Evolutionary conservation across 2,113 vertebrate genomes (phyloP), one percentile per base, ranked within the genome.

Genomic region (Uria aalge): DNA sequence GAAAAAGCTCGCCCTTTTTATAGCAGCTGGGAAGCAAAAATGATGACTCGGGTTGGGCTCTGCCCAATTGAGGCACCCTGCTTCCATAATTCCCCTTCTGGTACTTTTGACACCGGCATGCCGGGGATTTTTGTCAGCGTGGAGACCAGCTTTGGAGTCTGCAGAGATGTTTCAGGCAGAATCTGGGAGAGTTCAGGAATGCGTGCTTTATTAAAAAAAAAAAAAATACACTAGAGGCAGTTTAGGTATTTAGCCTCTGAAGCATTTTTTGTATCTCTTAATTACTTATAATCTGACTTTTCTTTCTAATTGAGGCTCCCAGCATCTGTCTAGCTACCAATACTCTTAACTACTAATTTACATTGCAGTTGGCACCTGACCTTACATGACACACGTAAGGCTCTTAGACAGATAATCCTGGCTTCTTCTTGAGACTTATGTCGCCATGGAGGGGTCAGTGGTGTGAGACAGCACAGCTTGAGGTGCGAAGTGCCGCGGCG

Each of bases 371-470:
- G 97, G 96, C 96, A 98, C 95, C 96, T 98, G 98, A 96, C 98
- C 98, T 98, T 92, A 53, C 79, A 96, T 98, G 98, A 98, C 97
- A 97, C 93, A 34, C 15, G 48, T 98, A 99, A 99, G 98, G n/a
- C 98, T 98, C 98, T 99, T 98, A 99, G 96, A 69, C 95, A 96
- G 97, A 98, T 98, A 96, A 97, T 97, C 97, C 85, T 63, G 95
- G 79, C 94, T 96, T 94, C 97, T 97, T 94, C 95, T 81, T n/a
- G 96, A 94, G 97, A 98, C 97, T 98, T 98, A 98, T 98, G 98
- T 98, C 98, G 97, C 98, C 98, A 98, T 83, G 79, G 91, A 98
- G 94, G 97, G 98, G 98, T 98, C 98, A 98, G 96, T 89, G 92
- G 94, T 96, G 98, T 97, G 95, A 98, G 97, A 90, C 92, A 85